phyloP scores from a whole-genome alignment of 2,797 vertebrate genomes.

The Helicolenus hilgendorfi region DNA sequence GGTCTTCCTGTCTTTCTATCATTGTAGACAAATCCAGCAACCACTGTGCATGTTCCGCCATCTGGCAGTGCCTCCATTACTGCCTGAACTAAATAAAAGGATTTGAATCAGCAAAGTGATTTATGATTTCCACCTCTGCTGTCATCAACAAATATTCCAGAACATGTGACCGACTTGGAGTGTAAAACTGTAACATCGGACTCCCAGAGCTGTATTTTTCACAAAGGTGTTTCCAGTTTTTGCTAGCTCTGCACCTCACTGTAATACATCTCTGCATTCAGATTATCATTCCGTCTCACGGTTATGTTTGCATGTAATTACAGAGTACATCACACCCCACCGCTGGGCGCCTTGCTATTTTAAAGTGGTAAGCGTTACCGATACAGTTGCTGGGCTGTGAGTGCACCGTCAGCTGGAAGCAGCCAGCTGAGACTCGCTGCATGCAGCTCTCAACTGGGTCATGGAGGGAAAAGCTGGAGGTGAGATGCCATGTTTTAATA shows the following conservation, averaged over 20 bases:
- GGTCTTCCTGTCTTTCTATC: neutral
- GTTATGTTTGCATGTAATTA: conserved; percentile 49
- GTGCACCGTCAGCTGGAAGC: conserved; percentile 59
- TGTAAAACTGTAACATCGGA: neutral
- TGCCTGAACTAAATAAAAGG: neutral
- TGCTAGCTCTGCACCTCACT: conserved; percentile 1
- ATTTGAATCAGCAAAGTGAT: neutral
- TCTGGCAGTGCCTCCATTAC: neutral
- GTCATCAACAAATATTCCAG: neutral
- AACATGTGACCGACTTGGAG: neutral
- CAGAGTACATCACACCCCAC: conserved; percentile 40
- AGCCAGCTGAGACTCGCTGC: conserved; percentile 35
- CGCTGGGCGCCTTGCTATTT: conserved; percentile 30
- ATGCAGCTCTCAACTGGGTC: conserved; percentile 43
- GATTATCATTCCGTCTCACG: neutral
- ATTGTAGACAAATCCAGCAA: too few species aligned
- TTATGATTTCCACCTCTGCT: neutral
- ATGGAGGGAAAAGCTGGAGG: conserved; percentile 31
- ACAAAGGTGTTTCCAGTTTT: neutral
- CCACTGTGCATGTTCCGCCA: too few species aligned
- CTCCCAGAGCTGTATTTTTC: neutral
- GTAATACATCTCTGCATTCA: neutral
- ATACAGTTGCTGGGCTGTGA: conserved; percentile 21
- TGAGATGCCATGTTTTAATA: conserved; percentile 52
- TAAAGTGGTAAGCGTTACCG: conserved; percentile 35